phyloP scores from a whole-genome alignment of 1,140 invertebrate species.

The Physella acuta region DNA sequence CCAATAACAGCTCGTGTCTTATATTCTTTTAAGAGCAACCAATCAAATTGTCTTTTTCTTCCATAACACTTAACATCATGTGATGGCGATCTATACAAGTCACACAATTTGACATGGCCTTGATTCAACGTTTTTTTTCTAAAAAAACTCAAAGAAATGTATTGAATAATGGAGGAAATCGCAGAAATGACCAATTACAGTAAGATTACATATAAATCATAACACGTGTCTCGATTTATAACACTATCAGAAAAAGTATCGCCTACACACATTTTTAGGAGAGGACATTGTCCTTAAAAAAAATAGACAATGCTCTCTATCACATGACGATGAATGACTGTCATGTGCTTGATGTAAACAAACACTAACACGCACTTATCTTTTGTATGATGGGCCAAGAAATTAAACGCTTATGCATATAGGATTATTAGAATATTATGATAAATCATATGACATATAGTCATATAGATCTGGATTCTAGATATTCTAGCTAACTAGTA shows the following conservation, averaged over 20 bases:
- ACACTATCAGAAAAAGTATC: not conserved
- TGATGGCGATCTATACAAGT: constrained; percentile 17
- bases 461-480: too few relatives aligned
- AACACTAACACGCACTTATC: too few relatives aligned
- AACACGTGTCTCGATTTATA: too few relatives aligned
- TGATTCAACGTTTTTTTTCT: constrained; percentile 14
- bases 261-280: not conserved
- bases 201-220: not conserved
- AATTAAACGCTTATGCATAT: too few relatives aligned
- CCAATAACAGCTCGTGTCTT: too few relatives aligned
- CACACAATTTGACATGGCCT: constrained; percentile 7
- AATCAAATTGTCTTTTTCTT: constrained; percentile 1
- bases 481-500: too few relatives aligned
- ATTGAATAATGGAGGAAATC: not conserved
- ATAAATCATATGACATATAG: too few relatives aligned
- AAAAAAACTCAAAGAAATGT: constrained; percentile 2
- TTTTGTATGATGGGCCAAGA: too few relatives aligned
- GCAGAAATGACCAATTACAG: constrained; percentile 1
- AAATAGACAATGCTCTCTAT: not conserved
- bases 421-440: too few relatives aligned
- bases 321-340: constrained; percentile 19
- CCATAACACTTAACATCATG: constrained; percentile 8
- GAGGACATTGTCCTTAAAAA: not conserved
- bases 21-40: too few relatives aligned
- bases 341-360: constrained; percentile 22